phyloP scores from a whole-genome alignment of 2,888 invertebrate species.

The Lochmaea crataegi region DNA sequence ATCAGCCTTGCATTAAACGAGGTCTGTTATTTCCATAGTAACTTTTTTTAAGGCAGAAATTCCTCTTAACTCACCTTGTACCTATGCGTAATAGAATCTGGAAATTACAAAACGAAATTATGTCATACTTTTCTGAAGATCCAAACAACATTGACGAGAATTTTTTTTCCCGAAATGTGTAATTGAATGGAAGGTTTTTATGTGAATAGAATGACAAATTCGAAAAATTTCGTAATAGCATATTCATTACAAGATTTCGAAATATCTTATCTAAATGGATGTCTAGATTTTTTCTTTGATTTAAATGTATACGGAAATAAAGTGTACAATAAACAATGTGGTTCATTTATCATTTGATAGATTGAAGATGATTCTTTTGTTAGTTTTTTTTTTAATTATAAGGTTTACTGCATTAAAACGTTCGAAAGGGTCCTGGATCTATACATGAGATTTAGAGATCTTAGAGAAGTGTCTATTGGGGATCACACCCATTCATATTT shows the following conservation, averaged over 20 bases:
- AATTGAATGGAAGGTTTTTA: slow-evolving; percentile 1
- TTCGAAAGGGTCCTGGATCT: too few species aligned
- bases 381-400: too few species aligned
- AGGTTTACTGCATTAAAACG: background rate
- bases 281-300: slow-evolving; percentile 7
- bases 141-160: background rate
- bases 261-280: slow-evolving; percentile 10
- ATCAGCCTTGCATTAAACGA: too few species aligned
- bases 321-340: background rate
- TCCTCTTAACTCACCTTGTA: too few species aligned
- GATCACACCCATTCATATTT: too few species aligned
- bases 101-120: background rate
- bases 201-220: slow-evolving; percentile 2
- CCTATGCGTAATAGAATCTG: background rate
- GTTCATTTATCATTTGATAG: background rate
- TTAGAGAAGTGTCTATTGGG: too few species aligned
- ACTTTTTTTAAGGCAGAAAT: too few species aligned
- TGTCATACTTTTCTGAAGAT: background rate
- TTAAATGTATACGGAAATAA: background rate
- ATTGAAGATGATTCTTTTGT: background rate
- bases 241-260: background rate
- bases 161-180: background rate
- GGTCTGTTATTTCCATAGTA: background rate
- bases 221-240: background rate
- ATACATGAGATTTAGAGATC: too few species aligned